Evolutionary conservation across 37 sponge, comb jelly and placozoan genomes (phyloP), one percentile per base, ranked within the genome.

Genomic region (Ianthella basta): DNA sequence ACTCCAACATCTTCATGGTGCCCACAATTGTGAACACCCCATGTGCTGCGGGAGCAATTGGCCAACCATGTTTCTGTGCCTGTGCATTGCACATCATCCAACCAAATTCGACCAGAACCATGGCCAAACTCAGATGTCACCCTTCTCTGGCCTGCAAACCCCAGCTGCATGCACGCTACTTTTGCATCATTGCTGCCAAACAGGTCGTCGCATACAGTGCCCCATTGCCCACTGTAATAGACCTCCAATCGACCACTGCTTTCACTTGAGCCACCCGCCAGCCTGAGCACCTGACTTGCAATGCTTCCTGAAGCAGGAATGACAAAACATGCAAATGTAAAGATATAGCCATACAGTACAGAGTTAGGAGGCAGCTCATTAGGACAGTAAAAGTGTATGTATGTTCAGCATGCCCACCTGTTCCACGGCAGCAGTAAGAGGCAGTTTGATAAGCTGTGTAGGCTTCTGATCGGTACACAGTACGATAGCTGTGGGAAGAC

Each of bases 1-100:
- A 75, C 15, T 40, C 54, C 44, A 25, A 75, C 78, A 75, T 75
- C 78, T 41, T 75, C 78, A 3, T 50, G 12, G 39, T 75, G 78
- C 12, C 19, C n/a, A 36, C 78, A 75, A 15, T 75, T 36, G 39
- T 75, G 78, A 19, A 41, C 10, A 5, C 78, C 78, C 78, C 78
- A 75, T 13, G 25, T 44, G 4, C n/a, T 53, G 15, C 25, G 53
- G n/a, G 25, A 1, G 39, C 78, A 75, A 23, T n/a, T 36, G 21
- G 78, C 1, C 54, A 75, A 53, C 54, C 54, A 53, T 38, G 54
- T 40, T 44, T 75, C 78, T 53, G 44, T 75, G 0, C 78, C 78
- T 41, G 1, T 23, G 25, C 78, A 75, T 23, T 12, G 3, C 1
- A 75, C 44, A 19, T 41, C 53, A 75, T 75, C 78, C 78, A 75